phyloP scores from a whole-genome alignment of 2,113 vertebrate genomes.

The Dromiciops gliroides region DNA sequence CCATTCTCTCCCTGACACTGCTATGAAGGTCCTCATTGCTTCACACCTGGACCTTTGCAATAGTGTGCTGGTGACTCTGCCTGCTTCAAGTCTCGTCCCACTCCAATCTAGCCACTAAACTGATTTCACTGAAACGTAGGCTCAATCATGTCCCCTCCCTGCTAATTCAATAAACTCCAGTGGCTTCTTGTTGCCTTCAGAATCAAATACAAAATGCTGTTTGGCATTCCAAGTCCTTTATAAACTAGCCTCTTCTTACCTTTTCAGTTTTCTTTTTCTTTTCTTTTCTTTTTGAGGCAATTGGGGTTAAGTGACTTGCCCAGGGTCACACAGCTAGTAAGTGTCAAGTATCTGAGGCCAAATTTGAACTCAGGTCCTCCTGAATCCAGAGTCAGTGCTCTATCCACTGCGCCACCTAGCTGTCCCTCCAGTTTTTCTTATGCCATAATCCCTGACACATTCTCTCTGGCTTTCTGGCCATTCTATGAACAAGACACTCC shows the following conservation, averaged over 20 bases:
- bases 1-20: not conserved
- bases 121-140: not conserved
- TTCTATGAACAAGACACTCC: not conserved
- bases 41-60: not conserved
- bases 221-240: not conserved
- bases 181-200: not conserved
- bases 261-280: not conserved
- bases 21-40: not conserved
- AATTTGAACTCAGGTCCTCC: too few relatives aligned
- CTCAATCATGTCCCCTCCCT: not conserved
- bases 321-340: too few relatives aligned
- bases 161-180: not conserved
- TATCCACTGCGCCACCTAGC: too few relatives aligned
- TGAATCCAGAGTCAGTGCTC: too few relatives aligned
- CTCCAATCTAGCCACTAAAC: not conserved
- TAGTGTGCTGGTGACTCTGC: not conserved
- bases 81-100: not conserved
- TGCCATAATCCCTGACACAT: not conserved
- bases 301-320: too few relatives aligned
- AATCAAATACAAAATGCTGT: not conserved
- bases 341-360: too few relatives aligned
- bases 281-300: too few relatives aligned
- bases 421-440: too few relatives aligned
- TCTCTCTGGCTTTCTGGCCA: not conserved
- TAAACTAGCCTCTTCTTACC: not conserved